phyloP scores from a whole-genome alignment of 1,140 invertebrate species.

The Aphidius gifuensis region DNA sequence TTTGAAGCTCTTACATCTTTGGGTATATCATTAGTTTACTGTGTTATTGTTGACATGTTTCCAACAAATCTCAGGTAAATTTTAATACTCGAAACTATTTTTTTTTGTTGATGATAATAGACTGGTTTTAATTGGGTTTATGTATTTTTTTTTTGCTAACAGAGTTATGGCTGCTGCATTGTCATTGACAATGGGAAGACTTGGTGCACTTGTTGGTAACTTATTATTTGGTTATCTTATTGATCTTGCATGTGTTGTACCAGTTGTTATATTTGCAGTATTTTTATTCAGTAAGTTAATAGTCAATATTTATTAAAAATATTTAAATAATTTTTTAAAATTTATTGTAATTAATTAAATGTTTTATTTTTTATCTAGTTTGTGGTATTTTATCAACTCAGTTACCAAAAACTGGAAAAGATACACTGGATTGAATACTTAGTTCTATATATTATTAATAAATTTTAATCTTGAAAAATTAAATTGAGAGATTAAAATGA shows the following conservation, averaged over 20 bases:
- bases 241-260: slow-evolving; percentile 69
- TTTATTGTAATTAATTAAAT: not conserved
- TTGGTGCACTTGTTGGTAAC: slow-evolving; percentile 67
- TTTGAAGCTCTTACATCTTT: slow-evolving; percentile 74
- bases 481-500: too few species aligned
- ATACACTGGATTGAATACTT: slow-evolving; percentile 61
- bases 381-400: slow-evolving; percentile 66
- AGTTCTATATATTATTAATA: too few species aligned
- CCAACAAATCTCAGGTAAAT: slow-evolving; percentile 72
- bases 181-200: slow-evolving; percentile 68
- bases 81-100: not conserved
- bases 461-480: too few species aligned
- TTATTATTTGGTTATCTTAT: slow-evolving; percentile 30
- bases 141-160: slow-evolving; percentile 12
- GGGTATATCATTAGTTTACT: slow-evolving; percentile 72
- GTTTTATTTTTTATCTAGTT: slow-evolving; percentile 53
- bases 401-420: slow-evolving; percentile 65
- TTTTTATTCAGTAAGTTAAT: slow-evolving; percentile 66
- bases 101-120: not conserved
- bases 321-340: slow-evolving; percentile 54
- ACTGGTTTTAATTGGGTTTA: not conserved
- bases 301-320: slow-evolving; percentile 64
- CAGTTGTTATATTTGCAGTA: slow-evolving; percentile 65
- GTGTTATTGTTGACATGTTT: slow-evolving; percentile 73
- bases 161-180: slow-evolving; percentile 73